Evolutionary conservation across 2,888 invertebrate genomes (phyloP), one percentile per base, ranked within the genome.

Genomic region (Synanthedon tipuliformis): DNA sequence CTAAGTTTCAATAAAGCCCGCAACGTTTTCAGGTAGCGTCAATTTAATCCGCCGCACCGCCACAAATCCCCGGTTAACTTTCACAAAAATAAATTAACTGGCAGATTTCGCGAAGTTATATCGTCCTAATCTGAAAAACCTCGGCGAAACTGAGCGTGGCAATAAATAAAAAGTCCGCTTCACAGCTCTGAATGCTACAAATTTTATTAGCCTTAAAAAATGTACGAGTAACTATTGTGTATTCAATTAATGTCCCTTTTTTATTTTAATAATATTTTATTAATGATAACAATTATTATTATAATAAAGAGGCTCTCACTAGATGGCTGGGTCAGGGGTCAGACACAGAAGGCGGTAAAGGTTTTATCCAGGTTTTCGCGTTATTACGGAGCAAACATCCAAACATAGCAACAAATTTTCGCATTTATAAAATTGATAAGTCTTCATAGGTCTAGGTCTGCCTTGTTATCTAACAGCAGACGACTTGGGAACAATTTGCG

Each of bases 141-240:
- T 56, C 62, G 65, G 68, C 67, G 66, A 64, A 66, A 63, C 70
- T 66, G 68, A 72, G 70, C 63, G 59, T 54, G 51, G 65, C 68
- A 63, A 78, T 78, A 78, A 78, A 79, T 78, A 76, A 73, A 74
- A 74, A 69, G 78, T 74, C 76, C 73, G 69, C 71, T 64, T 64
- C 58, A 64, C 62, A 61, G 68, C 63, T 65, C 60, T 61, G 59
- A 61, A 16, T 59, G 61, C 63, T 60, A 60, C 62, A 56, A 63
- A 71, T 70, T 66, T 65, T 62, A 65, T 59, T 61, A 56, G 12
- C 41, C 3, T 18, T 5, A 5, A 54, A 56, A 57, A 59, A 56
- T n/a, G 63, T 52, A 69, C 65, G 62, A 58, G 27, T 7, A 1
- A 2, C 0, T 27, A 52, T 53, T 55, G 41, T 18, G 3, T 3